A percentile compares a stretch with the other conserved stretches of the same genome.
Evolutionary conservation across 2,797 vertebrate genomes (phyloP).

Genomic region (Chaetodon trifasciatus): DNA sequence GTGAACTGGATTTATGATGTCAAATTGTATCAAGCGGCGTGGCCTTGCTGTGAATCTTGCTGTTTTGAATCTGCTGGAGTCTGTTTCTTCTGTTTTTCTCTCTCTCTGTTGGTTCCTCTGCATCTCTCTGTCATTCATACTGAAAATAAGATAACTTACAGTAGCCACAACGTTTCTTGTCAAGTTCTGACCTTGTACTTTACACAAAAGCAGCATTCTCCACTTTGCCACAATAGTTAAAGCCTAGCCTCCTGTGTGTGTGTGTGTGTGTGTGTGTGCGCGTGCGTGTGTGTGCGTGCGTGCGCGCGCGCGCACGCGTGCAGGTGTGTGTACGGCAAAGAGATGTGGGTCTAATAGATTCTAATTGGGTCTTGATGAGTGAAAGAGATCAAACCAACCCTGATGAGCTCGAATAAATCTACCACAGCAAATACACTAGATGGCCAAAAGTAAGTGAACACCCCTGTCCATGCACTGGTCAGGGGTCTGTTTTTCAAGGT

Average conservation of each 20-base stretch:
- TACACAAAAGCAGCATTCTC: conserved; percentile 40
- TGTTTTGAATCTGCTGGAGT: conserved; percentile 15
- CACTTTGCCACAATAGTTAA: conserved; percentile 15
- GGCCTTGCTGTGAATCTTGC: background rate
- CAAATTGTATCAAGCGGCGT: conserved; percentile 10
- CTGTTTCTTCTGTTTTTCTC: background rate
- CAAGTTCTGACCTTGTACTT: conserved; percentile 49
- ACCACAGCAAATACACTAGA: background rate
- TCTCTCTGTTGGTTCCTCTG: background rate
- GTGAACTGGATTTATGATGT: conserved; percentile 51
- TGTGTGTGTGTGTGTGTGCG: conserved; percentile 12
- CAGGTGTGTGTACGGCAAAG: background rate
- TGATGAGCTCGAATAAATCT: conserved; percentile 26
- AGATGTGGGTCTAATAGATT: conserved; percentile 19
- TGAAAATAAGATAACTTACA: conserved; percentile 35
- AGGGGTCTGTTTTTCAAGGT: no score
- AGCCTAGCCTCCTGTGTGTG: background rate
- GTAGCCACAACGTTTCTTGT: conserved; percentile 3
- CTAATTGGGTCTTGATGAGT: conserved; percentile 58
- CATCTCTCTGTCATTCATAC: background rate
- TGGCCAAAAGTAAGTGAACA: conserved; percentile 2
- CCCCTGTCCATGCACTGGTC: background rate
- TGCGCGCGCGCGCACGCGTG: background rate
- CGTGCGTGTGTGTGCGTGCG: conserved; percentile 4
- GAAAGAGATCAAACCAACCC: conserved; percentile 43